Evolutionary conservation across 2,888 invertebrate species (phyloP).

Genomic region (Electrophaes corylata): DNA sequence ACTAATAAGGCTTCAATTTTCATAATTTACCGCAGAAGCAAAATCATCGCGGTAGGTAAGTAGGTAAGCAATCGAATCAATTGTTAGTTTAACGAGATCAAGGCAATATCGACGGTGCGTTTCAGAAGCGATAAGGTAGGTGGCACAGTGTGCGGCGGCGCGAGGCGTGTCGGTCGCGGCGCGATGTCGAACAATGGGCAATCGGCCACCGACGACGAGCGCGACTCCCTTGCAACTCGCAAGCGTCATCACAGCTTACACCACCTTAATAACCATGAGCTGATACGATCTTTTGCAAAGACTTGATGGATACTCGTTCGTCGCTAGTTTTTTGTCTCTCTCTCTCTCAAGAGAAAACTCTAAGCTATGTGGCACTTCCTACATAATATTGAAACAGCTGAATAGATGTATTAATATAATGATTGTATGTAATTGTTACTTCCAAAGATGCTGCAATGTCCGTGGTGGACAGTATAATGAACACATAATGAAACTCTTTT

Average conservation of each 20-base stretch:
- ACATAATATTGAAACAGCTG: no score
- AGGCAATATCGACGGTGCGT: slow-evolving; percentile 67
- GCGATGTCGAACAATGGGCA: slow-evolving; percentile 76
- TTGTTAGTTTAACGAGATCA: slow-evolving; percentile 75
- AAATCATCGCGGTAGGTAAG: slow-evolving; percentile 68
- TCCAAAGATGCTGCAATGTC: no score
- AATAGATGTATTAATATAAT: no score
- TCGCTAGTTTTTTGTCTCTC: neutral
- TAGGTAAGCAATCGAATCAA: slow-evolving; percentile 69
- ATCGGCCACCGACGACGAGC: slow-evolving; percentile 63
- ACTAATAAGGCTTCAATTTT: slow-evolving; percentile 19
- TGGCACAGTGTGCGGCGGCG: slow-evolving; percentile 70
- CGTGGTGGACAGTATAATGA: no score
- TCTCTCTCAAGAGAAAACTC: neutral
- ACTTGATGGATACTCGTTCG: neutral
- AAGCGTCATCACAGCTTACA: slow-evolving; percentile 26
- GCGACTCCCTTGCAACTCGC: slow-evolving; percentile 45
- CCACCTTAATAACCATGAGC: slow-evolving; percentile 11
- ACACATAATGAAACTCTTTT: no score
- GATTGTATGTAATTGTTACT: no score
- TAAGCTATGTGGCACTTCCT: no score
- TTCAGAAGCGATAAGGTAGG: slow-evolving; percentile 70
- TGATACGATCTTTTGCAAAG: slow-evolving; percentile 11
- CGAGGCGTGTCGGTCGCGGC: slow-evolving; percentile 79
- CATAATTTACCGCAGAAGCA: slow-evolving; percentile 31